Conservation (phyloP, 2,888 invertebrate species). For the Sinohyriopsis cumingii region DNA sequence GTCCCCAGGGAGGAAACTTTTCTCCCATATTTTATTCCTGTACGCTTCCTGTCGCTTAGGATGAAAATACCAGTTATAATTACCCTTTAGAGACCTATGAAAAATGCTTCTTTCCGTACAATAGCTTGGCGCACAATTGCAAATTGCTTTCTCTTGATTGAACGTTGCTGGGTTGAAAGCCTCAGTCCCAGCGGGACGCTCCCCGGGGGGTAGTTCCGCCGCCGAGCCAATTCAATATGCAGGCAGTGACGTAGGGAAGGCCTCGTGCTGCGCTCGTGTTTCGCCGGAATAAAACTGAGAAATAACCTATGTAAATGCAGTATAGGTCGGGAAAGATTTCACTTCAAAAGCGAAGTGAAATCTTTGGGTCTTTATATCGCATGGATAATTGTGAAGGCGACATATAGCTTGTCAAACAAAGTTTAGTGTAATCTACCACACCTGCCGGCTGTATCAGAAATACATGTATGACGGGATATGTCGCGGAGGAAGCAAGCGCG, state of each 20-base stretch:
- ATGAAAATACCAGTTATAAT: constrained; percentile 30
- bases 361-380: too few species aligned
- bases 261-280: constrained; percentile 53
- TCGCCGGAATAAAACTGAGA: constrained; percentile 29
- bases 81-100: constrained; percentile 52
- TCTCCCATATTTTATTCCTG: too few species aligned
- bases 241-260: constrained; percentile 53
- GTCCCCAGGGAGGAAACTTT: too few species aligned
- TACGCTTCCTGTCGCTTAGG: constrained; percentile 16
- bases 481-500: constrained; percentile 61
- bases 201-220: constrained; percentile 55
- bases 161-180: constrained; percentile 41
- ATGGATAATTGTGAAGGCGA: too few species aligned
- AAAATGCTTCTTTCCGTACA: constrained; percentile 31
- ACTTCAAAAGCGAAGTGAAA: not conserved
- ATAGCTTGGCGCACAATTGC: constrained; percentile 27
- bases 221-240: constrained; percentile 63
- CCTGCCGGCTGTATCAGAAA: too few species aligned
- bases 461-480: constrained; percentile 27
- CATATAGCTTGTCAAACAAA: too few species aligned
- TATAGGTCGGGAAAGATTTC: constrained; percentile 5
- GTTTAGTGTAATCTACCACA: too few species aligned
- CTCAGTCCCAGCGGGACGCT: constrained; percentile 42
- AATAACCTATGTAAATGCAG: constrained; percentile 1
- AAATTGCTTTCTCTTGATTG: constrained; percentile 40